These are phyloP conservation scores for Dolichomitus sp. DNA, from an alignment of 2,888 invertebrate species.

Conservation along the genomic window DNA sequence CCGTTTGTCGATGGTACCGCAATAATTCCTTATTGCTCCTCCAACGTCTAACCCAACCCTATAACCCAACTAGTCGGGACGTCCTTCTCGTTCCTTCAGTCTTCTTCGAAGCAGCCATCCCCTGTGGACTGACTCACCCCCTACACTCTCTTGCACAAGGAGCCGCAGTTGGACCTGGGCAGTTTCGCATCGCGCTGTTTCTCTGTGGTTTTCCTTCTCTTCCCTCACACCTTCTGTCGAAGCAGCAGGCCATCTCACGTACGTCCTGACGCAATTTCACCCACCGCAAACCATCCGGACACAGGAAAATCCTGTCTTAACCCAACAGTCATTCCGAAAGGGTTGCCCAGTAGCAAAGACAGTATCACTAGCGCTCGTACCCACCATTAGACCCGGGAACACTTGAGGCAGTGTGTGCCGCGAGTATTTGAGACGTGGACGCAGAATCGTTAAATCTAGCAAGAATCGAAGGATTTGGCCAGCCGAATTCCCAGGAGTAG, in stretches of 20 bases:
- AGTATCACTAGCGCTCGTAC: constrained; percentile 15
- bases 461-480: constrained; percentile 70
- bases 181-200: constrained; percentile 60
- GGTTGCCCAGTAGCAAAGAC: constrained; percentile 50
- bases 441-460: constrained; percentile 76
- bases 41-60: constrained; percentile 77
- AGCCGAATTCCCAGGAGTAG: constrained; percentile 47
- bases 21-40: constrained; percentile 86
- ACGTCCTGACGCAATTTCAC: constrained; percentile 68
- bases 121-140: constrained; percentile 59
- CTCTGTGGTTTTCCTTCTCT: constrained; percentile 55
- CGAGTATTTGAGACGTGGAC: constrained; percentile 41
- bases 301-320: constrained; percentile 49
- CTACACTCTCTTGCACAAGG: constrained; percentile 43
- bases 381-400: not conserved
- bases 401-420: constrained; percentile 51
- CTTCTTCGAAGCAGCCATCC: constrained; percentile 65
- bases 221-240: constrained; percentile 64
- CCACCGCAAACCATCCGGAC: constrained; percentile 58
- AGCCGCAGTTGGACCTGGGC: constrained; percentile 38
- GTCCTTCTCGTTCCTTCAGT: constrained; percentile 71
- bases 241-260: constrained; percentile 68
- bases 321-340: constrained; percentile 66
- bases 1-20: constrained; percentile 86
- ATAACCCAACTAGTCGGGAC: constrained; percentile 71